Evolutionary conservation across 2,888 invertebrate genomes (phyloP).

Genomic region (Tiliacea aurago): DNA sequence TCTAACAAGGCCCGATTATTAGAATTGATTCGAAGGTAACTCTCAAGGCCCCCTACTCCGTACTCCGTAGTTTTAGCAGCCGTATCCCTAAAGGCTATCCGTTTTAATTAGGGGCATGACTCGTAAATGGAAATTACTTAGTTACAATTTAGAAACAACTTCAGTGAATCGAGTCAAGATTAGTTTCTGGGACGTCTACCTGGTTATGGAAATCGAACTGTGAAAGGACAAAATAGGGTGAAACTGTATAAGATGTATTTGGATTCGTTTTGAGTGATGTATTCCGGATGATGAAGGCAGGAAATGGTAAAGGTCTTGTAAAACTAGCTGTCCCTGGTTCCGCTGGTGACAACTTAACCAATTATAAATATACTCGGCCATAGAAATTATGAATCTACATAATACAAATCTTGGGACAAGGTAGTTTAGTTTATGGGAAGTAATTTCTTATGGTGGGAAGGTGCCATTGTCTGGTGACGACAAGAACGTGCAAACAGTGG

Average conservation of each 20-base stretch:
- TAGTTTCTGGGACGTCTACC: slow-evolving; percentile 53
- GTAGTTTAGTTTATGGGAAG: too few species aligned
- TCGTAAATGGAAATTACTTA: slow-evolving; percentile 59
- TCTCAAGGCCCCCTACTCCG: slow-evolving; percentile 40
- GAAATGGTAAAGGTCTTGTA: too few species aligned
- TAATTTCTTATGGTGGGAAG: too few species aligned
- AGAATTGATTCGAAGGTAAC: slow-evolving; percentile 62
- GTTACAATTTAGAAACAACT: slow-evolving; percentile 59
- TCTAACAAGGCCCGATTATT: slow-evolving; percentile 60
- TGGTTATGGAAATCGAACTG: slow-evolving; percentile 42
- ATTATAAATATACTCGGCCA: too few species aligned
- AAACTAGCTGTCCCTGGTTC: too few species aligned
- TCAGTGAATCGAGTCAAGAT: slow-evolving; percentile 52
- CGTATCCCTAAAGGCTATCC: slow-evolving; percentile 56
- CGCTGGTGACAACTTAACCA: too few species aligned
- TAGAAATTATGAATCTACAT: too few species aligned
- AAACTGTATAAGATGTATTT: neutral
- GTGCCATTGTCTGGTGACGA: too few species aligned
- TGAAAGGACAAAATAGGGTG: neutral
- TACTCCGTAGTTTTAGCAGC: slow-evolving; percentile 49
- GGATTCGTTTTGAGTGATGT: neutral
- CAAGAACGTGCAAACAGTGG: too few species aligned
- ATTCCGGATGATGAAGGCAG: neutral
- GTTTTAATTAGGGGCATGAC: slow-evolving; percentile 62
- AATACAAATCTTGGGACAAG: too few species aligned